Conservation (phyloP, 1,140 invertebrate species). For the Laupala kohalensis region DNA sequence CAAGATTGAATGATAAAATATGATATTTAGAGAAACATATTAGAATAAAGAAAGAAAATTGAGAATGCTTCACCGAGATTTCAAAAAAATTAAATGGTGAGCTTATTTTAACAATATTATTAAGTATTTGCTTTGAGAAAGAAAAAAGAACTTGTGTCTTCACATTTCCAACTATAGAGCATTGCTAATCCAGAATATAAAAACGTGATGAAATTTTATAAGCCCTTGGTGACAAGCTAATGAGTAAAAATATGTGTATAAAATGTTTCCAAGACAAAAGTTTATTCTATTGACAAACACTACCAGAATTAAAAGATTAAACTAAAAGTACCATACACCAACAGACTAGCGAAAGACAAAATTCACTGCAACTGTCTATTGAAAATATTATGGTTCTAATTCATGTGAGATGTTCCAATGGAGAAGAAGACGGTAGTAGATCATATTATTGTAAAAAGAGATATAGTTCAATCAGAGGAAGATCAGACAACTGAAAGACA, state of each 20-base stretch:
- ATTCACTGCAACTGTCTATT: neutral
- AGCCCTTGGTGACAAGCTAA: neutral
- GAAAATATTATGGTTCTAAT: neutral
- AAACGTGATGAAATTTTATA: neutral
- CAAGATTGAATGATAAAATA: neutral
- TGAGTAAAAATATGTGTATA: neutral
- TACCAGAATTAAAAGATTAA: neutral
- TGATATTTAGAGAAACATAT: neutral
- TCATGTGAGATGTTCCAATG: neutral
- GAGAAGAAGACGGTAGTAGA: neutral
- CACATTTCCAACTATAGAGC: neutral
- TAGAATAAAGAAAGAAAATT: neutral
- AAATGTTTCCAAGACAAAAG: neutral
- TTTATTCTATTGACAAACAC: neutral
- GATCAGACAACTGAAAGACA: neutral
- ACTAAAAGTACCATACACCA: neutral
- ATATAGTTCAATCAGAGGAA: neutral
- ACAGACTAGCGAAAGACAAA: neutral
- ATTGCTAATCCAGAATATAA: neutral
- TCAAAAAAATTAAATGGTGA: no score
- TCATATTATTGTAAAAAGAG: neutral
- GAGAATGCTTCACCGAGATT: neutral
- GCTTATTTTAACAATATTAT: no score
- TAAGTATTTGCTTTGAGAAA: no score
- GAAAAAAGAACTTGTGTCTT: neutral